Conservation (phyloP, 2,888 invertebrate species). For the Drosophila yooni region DNA sequence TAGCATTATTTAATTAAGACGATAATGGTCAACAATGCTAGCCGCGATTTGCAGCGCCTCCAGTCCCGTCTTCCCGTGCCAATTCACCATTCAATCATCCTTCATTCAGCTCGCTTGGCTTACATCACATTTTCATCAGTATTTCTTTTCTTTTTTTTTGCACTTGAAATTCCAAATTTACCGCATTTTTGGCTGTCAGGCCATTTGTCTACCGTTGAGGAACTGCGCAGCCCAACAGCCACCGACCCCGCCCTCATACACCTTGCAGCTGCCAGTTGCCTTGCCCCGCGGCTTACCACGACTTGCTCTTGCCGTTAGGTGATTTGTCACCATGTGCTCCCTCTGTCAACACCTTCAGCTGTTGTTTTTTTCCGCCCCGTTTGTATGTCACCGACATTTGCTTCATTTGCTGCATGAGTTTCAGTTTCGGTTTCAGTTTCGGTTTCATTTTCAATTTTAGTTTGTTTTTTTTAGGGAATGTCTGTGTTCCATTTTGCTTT, state of each 20-base stretch:
- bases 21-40: constrained; percentile 51
- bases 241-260: background rate
- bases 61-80: background rate
- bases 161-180: constrained; percentile 51
- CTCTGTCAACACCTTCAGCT: constrained; percentile 58
- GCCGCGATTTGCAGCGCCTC: background rate
- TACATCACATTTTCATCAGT: constrained; percentile 40
- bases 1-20: constrained; percentile 64
- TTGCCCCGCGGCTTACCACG: background rate
- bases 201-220: constrained; percentile 35
- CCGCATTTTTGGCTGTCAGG: constrained; percentile 12
- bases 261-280: background rate
- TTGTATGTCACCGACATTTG: constrained; percentile 71
- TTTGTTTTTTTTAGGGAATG: constrained; percentile 45
- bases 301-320: constrained; percentile 37
- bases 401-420: constrained; percentile 75
- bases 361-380: constrained; percentile 29
- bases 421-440: constrained; percentile 46
- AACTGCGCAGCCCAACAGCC: constrained; percentile 7
- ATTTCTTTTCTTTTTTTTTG: constrained; percentile 19
- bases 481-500: constrained; percentile 50
- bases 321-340: constrained; percentile 59
- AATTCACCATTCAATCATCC: constrained; percentile 34
- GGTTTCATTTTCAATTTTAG: constrained; percentile 6
- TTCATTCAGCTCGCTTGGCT: constrained; percentile 20